Conservation (phyloP, 2,888 invertebrate genomes). For the Macrosiphum euphorbiae region DNA sequence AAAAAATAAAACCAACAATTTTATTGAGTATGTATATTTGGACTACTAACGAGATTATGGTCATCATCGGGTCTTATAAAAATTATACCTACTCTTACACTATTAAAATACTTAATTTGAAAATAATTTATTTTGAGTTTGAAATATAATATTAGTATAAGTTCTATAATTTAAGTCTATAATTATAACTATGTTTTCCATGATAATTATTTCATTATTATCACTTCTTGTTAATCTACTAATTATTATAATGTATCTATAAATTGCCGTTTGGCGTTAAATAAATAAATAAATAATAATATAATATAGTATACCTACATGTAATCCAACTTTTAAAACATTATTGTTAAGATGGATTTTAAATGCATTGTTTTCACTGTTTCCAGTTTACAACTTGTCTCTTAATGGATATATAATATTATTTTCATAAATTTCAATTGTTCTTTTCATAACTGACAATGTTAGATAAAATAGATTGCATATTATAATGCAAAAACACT, state of each 20-base stretch:
- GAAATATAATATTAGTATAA: no score
- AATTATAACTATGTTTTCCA: no score
- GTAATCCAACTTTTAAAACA: background rate
- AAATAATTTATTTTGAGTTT: background rate
- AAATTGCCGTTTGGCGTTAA: no score
- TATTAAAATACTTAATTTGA: background rate
- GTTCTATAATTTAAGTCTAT: no score
- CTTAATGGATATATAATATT: background rate
- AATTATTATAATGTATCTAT: no score
- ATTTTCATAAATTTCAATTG: slow-evolving; percentile 17
- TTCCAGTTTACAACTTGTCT: background rate
- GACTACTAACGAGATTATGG: background rate
- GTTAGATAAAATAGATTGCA: slow-evolving; percentile 17
- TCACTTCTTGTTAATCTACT: no score
- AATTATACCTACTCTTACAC: background rate
- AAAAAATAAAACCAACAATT: background rate
- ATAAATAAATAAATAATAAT: no score
- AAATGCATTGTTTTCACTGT: background rate
- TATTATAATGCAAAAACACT: background rate
- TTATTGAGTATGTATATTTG: background rate
- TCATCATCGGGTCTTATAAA: background rate
- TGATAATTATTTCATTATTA: no score
- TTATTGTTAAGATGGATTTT: background rate
- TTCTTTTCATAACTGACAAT: background rate
- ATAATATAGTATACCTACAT: background rate